Evolutionary conservation across 2,888 invertebrate genomes (phyloP), one percentile per base, ranked within the genome.

Genomic region (Amiota mariae): DNA sequence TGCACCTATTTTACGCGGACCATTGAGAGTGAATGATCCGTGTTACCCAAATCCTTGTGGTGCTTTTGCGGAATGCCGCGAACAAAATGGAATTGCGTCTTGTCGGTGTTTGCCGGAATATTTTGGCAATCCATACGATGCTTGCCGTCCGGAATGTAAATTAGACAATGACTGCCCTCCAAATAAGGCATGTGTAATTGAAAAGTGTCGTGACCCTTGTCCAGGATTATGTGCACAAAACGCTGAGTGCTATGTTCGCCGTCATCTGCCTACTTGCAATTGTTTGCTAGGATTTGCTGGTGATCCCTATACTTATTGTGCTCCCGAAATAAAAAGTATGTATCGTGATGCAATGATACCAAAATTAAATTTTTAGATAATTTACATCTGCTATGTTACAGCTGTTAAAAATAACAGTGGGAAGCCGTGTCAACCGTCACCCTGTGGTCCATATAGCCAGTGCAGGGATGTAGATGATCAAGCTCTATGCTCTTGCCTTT

Each of bases 21-120:
- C 81, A 8, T 82, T 86, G 3, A 89, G 89, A 75, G 80, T 90
- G 67, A 85, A 90, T 49, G 92, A 93, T 79, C 95, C 94, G 0
- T 95, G 95, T 81, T 90, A 92, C 79, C 94, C 95, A n/a, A 93
- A 93, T 74, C 95, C 95, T n/a, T 97, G 97, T 88, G 96, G 96
- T 66, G 90, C 93, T 46, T 95, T 95, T 87, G 94, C 96, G 24
- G 91, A 92, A 78, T 96, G 96, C 86, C 91, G 91, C 82, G 93
- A 92, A 84, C 92, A 92, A 80, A 92, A 91, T 82, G 92, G 91
- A 72, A 92, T 92, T 47, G 94, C 93, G n/a, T 92, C 93, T 2
- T 96, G 96, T 83, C 91, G 92, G 78, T 96, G 96, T 87, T 90
- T 93, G 67, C 90, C 92, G 9, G 94, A 93, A 68, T 94, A 94